Base-by-base conservation (phyloP, 92 coral and sea anemone species). In the Epizoanthus rinbou region DNA sequence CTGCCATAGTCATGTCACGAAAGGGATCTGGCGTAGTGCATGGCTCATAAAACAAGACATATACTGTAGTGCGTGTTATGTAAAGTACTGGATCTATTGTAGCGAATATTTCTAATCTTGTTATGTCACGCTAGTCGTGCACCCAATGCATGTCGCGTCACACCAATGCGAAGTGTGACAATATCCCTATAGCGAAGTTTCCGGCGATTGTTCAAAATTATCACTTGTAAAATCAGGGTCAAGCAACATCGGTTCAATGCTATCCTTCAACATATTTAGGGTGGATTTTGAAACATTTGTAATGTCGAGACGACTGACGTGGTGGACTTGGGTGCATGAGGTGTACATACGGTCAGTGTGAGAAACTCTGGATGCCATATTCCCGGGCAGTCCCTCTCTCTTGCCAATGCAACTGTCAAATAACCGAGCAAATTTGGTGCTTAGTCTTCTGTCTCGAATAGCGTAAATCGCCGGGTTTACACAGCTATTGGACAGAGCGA, bases 401-500 rank as follows among this genome's bases (percentile, higher is more conserved):
- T 85, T 74, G 57, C 75, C 64, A 16, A 66, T 58, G 67, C 92
- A 89, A 64, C 65, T 16, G 59, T 31, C 37, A 21, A 60, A 85
- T 14, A 89, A 65, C 65, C 62, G 50, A 54, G 74, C 69, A 28
- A 87, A 90, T 57, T 89, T 89, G 13, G 81, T 73, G 14, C 90
- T 85, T 39, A 93, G 82, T 24, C 76, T 83, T 35, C 81, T 91
- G 54, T 93, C 98, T 6, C 93, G 86, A 7, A 89, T 80, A 21
- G 98, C 88, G 74, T 93, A 93, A 74, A 93, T 91, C 11, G 75
- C 91, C 0, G 95, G 98, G 47, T 93, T 93, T 14, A 79, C 87
- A 25, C 91, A 82, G 80, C 98, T 91, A 83, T 93, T 93, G 8
- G 93, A 28, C 5, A 90, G 28, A 21, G 98, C 93, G 8, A 89